Evolutionary conservation across 2,797 vertebrate genomes (phyloP).

Genomic region (Takifugu ocellatus): DNA sequence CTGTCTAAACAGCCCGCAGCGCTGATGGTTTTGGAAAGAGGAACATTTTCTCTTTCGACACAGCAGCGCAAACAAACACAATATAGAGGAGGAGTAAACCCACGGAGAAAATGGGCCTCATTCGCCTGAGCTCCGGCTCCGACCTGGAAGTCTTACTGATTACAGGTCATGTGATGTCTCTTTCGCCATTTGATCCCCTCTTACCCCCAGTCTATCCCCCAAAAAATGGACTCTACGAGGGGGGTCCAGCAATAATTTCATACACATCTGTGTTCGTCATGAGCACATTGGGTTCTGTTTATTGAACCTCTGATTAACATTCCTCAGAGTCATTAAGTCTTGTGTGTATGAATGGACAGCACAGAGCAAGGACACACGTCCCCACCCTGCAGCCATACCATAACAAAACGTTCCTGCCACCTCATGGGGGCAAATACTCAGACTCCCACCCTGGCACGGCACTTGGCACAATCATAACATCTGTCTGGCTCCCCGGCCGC

Average conservation of each 20-base stretch:
- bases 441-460: conserved; percentile 34
- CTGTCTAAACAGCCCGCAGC: conserved; percentile 43
- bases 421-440: conserved; percentile 45
- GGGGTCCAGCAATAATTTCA: conserved; percentile 55
- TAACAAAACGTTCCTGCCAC: conserved; percentile 60
- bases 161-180: conserved; percentile 52
- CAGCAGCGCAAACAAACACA: conserved; percentile 73
- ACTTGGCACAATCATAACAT: conserved; percentile 52
- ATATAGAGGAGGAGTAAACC: conserved; percentile 53
- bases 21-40: conserved; percentile 63
- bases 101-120: conserved; percentile 61
- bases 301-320: conserved; percentile 77
- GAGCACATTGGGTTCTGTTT: conserved; percentile 63
- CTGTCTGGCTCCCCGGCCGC: conserved; percentile 65
- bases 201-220: conserved; percentile 9
- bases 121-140: conserved; percentile 53
- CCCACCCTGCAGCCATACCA: conserved; percentile 55
- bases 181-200: conserved; percentile 23
- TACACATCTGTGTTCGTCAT: conserved; percentile 70
- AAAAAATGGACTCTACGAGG: conserved; percentile 27
- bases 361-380: conserved; percentile 54
- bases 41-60: conserved; percentile 42
- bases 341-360: conserved; percentile 56
- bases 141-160: conserved; percentile 67
- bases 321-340: conserved; percentile 70